phyloP scores from a whole-genome alignment of 2,888 invertebrate species.

The Carterocephalus palaemon region DNA sequence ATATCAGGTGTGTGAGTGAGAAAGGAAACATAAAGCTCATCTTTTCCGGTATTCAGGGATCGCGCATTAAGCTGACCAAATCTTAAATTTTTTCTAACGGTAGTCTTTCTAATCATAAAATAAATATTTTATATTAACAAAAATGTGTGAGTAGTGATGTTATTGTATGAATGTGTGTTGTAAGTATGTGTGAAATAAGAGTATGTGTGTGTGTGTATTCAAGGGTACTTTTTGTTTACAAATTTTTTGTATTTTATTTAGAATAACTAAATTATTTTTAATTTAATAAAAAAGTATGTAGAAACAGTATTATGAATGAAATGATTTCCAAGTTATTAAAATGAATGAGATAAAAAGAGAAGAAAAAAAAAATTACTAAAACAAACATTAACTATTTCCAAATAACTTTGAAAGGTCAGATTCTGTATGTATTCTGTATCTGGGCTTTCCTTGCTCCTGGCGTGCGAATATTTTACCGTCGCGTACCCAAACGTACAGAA shows the following conservation, averaged over 20 bases:
- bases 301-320: not conserved
- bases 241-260: not conserved
- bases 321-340: not conserved
- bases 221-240: not conserved
- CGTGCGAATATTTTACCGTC: too few relatives aligned
- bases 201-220: not conserved
- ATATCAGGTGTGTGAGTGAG: not conserved
- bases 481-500: not conserved
- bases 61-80: slow-evolving; percentile 1
- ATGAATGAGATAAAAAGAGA: not conserved
- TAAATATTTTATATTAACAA: not conserved
- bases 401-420: not conserved
- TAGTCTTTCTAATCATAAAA: not conserved
- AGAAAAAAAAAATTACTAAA: not conserved
- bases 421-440: not conserved
- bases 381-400: not conserved
- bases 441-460: slow-evolving; percentile 5
- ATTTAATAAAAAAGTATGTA: not conserved
- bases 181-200: not conserved
- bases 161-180: too few relatives aligned
- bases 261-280: not conserved
- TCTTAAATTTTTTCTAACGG: not conserved
- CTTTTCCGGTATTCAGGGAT: slow-evolving; percentile 4
- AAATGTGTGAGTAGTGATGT: too few relatives aligned
- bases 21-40: not conserved